A percentile compares a stretch with the other conserved stretches of the same genome.
phyloP scores from a whole-genome alignment of 1,140 invertebrate species.

The Aphelinus certus region DNA sequence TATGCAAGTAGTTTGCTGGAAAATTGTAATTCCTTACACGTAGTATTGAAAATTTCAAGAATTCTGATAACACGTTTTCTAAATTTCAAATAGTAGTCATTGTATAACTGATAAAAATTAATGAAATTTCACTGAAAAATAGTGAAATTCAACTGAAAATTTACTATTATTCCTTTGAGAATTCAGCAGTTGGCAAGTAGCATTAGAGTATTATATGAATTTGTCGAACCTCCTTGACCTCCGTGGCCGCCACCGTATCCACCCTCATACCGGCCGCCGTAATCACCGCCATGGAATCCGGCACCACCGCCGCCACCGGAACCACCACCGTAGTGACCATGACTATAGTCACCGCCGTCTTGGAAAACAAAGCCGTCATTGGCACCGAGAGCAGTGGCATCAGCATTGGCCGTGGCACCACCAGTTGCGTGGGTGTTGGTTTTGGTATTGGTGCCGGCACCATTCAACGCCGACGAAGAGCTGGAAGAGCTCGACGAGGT shows the following conservation, averaged over 20 bases:
- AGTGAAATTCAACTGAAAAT: background rate
- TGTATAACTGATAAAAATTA: background rate
- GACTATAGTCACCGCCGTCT: background rate
- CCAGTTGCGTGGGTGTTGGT: constrained; percentile 40
- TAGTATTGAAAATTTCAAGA: too few species aligned
- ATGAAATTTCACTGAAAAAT: too few species aligned
- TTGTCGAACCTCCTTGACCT: background rate
- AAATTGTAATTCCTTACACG: too few species aligned
- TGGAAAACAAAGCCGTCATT: background rate
- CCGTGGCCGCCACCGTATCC: background rate
- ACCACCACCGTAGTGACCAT: constrained; percentile 7
- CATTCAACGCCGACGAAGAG: constrained; percentile 2
- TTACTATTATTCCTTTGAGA: background rate
- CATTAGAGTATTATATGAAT: too few species aligned
- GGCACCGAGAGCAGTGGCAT: constrained; percentile 38
- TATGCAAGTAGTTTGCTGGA: too few species aligned
- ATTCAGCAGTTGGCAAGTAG: too few species aligned
- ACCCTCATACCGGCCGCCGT: background rate
- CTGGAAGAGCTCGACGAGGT: constrained; percentile 38
- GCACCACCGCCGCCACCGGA: background rate
- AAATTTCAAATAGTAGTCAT: too few species aligned
- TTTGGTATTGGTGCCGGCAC: constrained; percentile 38
- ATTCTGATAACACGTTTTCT: too few species aligned
- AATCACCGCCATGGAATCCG: background rate
- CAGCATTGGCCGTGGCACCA: constrained; percentile 34